Evolutionary conservation across 2,888 invertebrate genomes (phyloP).

Genomic region (Eueremaeus valkanovi): DNA sequence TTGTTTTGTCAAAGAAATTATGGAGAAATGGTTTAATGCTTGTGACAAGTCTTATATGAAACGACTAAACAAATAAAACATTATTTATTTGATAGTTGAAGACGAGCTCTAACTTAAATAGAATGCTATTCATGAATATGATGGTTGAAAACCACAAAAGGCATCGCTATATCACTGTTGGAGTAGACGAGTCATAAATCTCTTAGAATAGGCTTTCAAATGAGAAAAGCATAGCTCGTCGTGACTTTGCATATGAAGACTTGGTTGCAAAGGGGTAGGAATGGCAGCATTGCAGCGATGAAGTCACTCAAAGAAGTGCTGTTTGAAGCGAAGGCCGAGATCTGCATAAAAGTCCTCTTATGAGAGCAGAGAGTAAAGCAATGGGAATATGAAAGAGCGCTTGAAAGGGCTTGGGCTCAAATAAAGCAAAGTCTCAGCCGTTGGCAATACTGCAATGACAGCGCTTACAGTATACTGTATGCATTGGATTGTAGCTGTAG

Average conservation of each 20-base stretch:
- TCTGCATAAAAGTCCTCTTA: slow-evolving; percentile 32
- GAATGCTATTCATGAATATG: background rate
- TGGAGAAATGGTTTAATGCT: background rate
- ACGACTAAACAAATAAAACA: background rate
- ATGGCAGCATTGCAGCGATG: background rate
- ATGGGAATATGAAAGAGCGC: slow-evolving; percentile 23
- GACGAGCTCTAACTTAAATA: slow-evolving; percentile 17
- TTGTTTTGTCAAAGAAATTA: slow-evolving; percentile 12
- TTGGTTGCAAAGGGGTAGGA: slow-evolving; percentile 12
- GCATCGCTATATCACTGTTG: background rate
- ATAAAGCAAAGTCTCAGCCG: slow-evolving; percentile 34
- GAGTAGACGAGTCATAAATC: slow-evolving; percentile 24
- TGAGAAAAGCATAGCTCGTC: slow-evolving; percentile 27
- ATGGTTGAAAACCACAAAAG: slow-evolving; percentile 35
- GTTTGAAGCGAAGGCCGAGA: slow-evolving; percentile 28
- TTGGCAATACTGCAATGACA: background rate
- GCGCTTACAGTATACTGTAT: slow-evolving; percentile 15
- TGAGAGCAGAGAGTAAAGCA: slow-evolving; percentile 2
- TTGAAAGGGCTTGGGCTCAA: background rate
- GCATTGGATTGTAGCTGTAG: slow-evolving; percentile 27
- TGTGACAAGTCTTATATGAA: slow-evolving; percentile 12
- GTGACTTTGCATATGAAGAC: slow-evolving; percentile 35
- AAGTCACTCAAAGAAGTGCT: background rate
- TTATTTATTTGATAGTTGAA: background rate
- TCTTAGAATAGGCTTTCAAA: slow-evolving; percentile 10